phyloP scores from a whole-genome alignment of 2,888 invertebrate genomes.

The Cosmopolites sordidus region DNA sequence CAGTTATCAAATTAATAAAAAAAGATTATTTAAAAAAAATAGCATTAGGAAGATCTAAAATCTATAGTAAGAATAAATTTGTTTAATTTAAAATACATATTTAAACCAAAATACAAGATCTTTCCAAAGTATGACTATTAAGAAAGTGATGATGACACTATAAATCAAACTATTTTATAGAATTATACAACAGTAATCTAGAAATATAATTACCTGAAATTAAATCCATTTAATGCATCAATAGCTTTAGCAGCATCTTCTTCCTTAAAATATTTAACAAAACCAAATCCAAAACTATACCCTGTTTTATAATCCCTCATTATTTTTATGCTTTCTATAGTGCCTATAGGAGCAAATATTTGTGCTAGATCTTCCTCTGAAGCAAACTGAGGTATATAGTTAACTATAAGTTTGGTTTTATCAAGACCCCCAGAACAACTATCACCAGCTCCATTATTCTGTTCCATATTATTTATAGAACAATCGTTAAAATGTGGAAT shows the following conservation, averaged over 20 bases:
- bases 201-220: slow-evolving; percentile 37
- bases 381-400: slow-evolving; percentile 92
- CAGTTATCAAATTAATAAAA: too few relatives aligned
- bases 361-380: slow-evolving; percentile 86
- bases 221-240: slow-evolving; percentile 73
- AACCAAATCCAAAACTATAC: slow-evolving; percentile 95
- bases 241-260: slow-evolving; percentile 86
- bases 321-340: slow-evolving; percentile 84
- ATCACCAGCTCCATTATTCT: slow-evolving; percentile 42
- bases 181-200: too few relatives aligned
- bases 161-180: too few relatives aligned
- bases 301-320: slow-evolving; percentile 88
- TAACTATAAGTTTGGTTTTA: slow-evolving; percentile 84
- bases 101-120: too few relatives aligned
- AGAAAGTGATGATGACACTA: too few relatives aligned
- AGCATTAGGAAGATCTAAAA: too few relatives aligned
- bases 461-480: slow-evolving; percentile 17
- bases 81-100: too few relatives aligned
- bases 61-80: too few relatives aligned
- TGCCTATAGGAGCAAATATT: slow-evolving; percentile 84
- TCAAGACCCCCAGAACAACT: slow-evolving; percentile 37
- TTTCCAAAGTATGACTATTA: too few relatives aligned
- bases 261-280: slow-evolving; percentile 83
- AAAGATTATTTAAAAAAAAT: too few relatives aligned
- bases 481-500: slow-evolving; percentile 21